Evolutionary conservation across 2,113 vertebrate species (phyloP).

Genomic region (Odocoileus hemionus): DNA sequence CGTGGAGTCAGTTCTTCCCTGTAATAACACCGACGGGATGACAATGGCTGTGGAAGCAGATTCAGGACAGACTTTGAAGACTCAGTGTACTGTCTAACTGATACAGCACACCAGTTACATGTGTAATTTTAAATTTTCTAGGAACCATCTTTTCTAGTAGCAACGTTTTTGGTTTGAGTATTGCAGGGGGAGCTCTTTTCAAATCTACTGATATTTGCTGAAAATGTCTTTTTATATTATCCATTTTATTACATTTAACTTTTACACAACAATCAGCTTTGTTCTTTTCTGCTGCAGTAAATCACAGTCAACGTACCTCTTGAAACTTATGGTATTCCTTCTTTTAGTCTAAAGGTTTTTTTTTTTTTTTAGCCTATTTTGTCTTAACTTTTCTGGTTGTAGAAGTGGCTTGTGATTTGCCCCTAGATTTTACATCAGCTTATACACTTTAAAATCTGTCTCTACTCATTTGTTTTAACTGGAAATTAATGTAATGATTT

Average conservation of each 20-base stretch:
- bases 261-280: background rate
- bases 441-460: background rate
- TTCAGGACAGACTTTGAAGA: background rate
- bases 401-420: background rate
- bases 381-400: background rate
- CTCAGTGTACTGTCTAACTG: background rate
- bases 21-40: rapidly evolving
- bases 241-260: background rate
- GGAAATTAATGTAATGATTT: background rate
- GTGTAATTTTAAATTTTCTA: background rate
- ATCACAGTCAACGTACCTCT: background rate
- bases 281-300: background rate
- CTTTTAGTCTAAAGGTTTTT: background rate
- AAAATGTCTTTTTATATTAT: slow-evolving; percentile 19
- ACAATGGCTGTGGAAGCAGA: rapidly evolving
- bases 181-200: background rate
- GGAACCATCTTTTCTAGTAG: background rate
- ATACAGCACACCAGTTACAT: background rate
- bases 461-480: background rate
- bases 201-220: slow-evolving; percentile 29
- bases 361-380: background rate
- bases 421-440: background rate
- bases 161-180: background rate
- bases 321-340: background rate
- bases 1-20: background rate